phyloP scores from a whole-genome alignment of 2,113 vertebrate species.

The Sinocyclocheilus anophthalmus region DNA sequence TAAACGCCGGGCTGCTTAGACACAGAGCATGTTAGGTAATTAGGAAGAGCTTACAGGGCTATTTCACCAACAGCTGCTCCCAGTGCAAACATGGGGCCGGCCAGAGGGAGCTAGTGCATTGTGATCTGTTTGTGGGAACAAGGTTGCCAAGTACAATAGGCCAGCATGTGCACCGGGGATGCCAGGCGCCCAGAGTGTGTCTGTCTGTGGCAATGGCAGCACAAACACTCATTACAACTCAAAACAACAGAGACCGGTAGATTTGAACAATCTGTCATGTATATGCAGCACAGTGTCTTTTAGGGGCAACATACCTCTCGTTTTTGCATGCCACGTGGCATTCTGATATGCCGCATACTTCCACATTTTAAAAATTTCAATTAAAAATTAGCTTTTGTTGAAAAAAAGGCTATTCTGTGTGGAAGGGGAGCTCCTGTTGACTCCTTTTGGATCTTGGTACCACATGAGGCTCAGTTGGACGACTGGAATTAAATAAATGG shows the following conservation, averaged over 20 bases:
- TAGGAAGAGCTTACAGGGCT: constrained; percentile 73
- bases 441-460: constrained; percentile 24
- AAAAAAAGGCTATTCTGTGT: constrained; percentile 52
- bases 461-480: constrained; percentile 60
- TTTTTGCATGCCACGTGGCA: not conserved
- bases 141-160: constrained; percentile 57
- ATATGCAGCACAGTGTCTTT: constrained; percentile 21
- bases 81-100: constrained; percentile 52
- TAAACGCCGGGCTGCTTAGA: constrained; percentile 66
- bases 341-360: not conserved
- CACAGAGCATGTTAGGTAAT: constrained; percentile 75
- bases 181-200: constrained; percentile 33
- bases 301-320: not conserved
- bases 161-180: constrained; percentile 47
- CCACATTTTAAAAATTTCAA: not conserved
- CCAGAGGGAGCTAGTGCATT: constrained; percentile 52
- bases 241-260: constrained; percentile 22
- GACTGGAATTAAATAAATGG: constrained; percentile 78
- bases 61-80: constrained; percentile 73
- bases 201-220: constrained; percentile 47
- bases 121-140: constrained; percentile 55
- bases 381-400: not conserved
- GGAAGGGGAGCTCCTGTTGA: constrained; percentile 1
- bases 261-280: constrained; percentile 41
- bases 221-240: constrained; percentile 52